A percentile compares a stretch with the other conserved stretches of the same genome.
Evolutionary conservation across 2,113 vertebrate species (phyloP).

Genomic region (Urocolius indicus): DNA sequence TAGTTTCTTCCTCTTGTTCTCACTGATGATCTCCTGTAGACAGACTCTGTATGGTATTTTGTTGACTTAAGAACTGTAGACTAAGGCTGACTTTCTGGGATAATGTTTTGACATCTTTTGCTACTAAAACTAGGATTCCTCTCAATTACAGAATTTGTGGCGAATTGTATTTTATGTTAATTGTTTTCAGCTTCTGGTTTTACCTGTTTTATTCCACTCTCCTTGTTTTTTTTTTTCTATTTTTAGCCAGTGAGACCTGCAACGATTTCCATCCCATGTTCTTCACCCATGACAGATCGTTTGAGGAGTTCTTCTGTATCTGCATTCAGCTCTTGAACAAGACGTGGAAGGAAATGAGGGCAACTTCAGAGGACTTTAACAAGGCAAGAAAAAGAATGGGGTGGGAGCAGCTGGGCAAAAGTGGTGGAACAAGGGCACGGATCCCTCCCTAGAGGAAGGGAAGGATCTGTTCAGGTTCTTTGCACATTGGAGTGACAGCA

Average conservation of each 20-base stretch:
- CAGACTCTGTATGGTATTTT: background rate
- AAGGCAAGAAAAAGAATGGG: slow-evolving; percentile 82
- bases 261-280: slow-evolving; percentile 99
- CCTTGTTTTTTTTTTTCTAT: slow-evolving; percentile 67
- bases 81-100: background rate
- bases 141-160: background rate
- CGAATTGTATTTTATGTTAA: background rate
- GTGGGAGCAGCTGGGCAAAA: background rate
- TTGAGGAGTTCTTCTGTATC: slow-evolving; percentile 99
- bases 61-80: background rate
- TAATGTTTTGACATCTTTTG: background rate
- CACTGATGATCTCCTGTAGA: background rate
- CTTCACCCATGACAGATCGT: slow-evolving; percentile 96
- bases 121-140: background rate
- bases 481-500: background rate
- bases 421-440: background rate
- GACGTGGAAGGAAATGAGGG: slow-evolving; percentile 99
- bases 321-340: slow-evolving; percentile 99
- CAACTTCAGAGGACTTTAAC: slow-evolving; percentile 98
- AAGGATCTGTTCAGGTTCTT: background rate
- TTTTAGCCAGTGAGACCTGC: slow-evolving; percentile 96
- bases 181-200: background rate
- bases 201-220: background rate
- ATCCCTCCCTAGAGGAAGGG: background rate
- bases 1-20: background rate